These are phyloP conservation scores for Holothuria leucospilota DNA, from an alignment of 53 echinoderm and acorn worm species.

Conservation along the genomic window DNA sequence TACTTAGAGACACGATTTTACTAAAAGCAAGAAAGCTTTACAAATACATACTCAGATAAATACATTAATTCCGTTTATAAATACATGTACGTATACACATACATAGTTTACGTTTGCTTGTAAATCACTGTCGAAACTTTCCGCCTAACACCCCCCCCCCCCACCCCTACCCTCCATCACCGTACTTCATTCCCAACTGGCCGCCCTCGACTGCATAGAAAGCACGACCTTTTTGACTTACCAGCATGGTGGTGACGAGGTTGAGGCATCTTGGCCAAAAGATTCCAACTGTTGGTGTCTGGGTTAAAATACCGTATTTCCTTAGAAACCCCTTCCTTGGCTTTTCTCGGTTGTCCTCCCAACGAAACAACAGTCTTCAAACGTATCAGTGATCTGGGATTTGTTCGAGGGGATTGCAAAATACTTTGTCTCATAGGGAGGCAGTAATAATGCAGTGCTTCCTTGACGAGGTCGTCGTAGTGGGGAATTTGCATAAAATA, in stretches of 20 bases:
- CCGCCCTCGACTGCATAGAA: too few species aligned
- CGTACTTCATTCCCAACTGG: too few species aligned
- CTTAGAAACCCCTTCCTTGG: constrained; percentile 74
- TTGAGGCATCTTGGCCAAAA: constrained; percentile 75
- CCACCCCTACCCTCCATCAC: too few species aligned
- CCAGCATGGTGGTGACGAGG: constrained; percentile 95
- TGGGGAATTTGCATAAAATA: constrained; percentile 74
- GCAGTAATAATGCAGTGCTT: constrained; percentile 94
- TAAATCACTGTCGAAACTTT: too few species aligned
- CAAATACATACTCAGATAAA: too few species aligned
- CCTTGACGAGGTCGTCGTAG: constrained; percentile 81
- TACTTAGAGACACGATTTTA: too few species aligned
- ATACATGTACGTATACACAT: too few species aligned
- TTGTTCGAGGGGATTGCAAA: constrained; percentile 82
- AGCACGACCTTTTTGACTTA: constrained; percentile 18
- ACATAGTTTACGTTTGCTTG: too few species aligned
- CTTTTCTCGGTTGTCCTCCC: constrained; percentile 85
- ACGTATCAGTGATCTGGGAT: constrained; percentile 70
- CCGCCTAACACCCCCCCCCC: too few species aligned
- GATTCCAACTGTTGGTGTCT: constrained; percentile 65
- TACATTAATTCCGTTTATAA: too few species aligned
- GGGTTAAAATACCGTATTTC: constrained; percentile 77
- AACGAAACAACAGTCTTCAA: constrained; percentile 74
- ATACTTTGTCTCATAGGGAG: constrained; percentile 88
- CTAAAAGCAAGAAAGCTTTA: too few species aligned